Evolutionary conservation across 2,113 vertebrate genomes (phyloP), one percentile per base, ranked within the genome.

Genomic region (Sturnira hondurensis): DNA sequence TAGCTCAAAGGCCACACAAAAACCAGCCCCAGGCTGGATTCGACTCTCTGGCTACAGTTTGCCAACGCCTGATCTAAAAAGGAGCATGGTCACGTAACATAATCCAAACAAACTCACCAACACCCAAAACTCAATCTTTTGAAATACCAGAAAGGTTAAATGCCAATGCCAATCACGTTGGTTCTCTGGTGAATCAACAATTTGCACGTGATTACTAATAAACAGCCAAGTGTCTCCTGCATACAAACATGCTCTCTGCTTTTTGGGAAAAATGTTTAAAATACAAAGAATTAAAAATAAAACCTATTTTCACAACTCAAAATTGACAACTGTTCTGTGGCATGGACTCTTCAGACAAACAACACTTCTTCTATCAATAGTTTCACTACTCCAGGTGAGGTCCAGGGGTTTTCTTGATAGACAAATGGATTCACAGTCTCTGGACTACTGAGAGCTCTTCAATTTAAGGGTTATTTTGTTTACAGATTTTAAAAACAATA

Each of bases 81-180:
- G 43, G 68, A 88, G n/a, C 45, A 73, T 56, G 31, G 41, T 73
- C 83, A 93, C 13, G 84, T 17, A 86, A 41, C 33, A 22, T 41
- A 45, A 82, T 33, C 74, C 36, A 54, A 52, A 88, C 76, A 92
- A 86, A 97, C 13, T 84, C 81, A 70, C 22, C 14, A 73, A 63
- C 43, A 89, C 19, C 61, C 17, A n/a, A 83, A 82, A 84, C 41
- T 50, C 47, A 93, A 61, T 54, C 84, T 56, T 86, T 47, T 91
- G 47, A 92, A 92, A 85, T 45, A 71, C 33, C 52, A 41, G 56
- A 86, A 92, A 80, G 81, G 31, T 81, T 86, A 95, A 93, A 92
- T 61, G n/a, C 22, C 68, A 65, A 19, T 43, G 52, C 33, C 71
- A 90, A 28, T 38, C 24, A 43, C 15, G 33, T 19, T 54, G 28